Percentiles rank a stretch among this genome's conserved stretches.
Conservation (phyloP, 2,797 vertebrate species). For the Ciconia nigra region DNA sequence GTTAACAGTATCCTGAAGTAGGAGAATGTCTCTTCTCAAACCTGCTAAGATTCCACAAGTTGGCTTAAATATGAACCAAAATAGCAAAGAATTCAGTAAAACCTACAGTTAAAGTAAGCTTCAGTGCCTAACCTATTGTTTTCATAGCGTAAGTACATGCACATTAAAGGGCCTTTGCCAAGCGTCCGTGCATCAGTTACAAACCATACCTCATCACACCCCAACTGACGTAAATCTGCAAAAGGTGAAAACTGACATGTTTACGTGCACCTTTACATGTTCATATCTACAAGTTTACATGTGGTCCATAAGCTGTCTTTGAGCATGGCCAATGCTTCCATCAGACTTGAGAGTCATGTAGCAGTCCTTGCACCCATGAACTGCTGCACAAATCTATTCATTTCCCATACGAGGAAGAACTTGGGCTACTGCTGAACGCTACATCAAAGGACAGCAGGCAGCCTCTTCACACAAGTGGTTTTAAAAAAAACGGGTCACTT, state of each 20-base stretch:
- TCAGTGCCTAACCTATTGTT: not conserved
- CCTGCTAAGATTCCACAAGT: not conserved
- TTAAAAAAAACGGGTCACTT: not conserved
- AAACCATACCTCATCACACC: not conserved
- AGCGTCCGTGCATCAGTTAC: not conserved
- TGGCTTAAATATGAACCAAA: not conserved
- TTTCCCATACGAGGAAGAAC: not conserved
- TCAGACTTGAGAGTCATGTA: rapidly evolving
- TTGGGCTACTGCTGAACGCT: not conserved
- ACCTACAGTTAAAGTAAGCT: not conserved
- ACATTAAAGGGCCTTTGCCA: not conserved
- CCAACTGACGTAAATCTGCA: not conserved
- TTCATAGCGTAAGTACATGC: not conserved
- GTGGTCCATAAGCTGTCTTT: not conserved
- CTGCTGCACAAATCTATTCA: not conserved
- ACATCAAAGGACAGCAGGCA: not conserved
- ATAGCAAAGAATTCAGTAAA: not conserved
- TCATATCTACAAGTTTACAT: not conserved
- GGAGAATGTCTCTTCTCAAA: not conserved
- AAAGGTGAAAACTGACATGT: not conserved
- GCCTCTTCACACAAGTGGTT: not conserved
- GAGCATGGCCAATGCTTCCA: not conserved
- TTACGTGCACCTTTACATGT: not conserved
- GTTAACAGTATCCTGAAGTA: not conserved
- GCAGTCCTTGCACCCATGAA: not conserved